Evolutionary conservation across 2,797 vertebrate species (phyloP).

Genomic region (Oceanodroma leucorhoa): DNA sequence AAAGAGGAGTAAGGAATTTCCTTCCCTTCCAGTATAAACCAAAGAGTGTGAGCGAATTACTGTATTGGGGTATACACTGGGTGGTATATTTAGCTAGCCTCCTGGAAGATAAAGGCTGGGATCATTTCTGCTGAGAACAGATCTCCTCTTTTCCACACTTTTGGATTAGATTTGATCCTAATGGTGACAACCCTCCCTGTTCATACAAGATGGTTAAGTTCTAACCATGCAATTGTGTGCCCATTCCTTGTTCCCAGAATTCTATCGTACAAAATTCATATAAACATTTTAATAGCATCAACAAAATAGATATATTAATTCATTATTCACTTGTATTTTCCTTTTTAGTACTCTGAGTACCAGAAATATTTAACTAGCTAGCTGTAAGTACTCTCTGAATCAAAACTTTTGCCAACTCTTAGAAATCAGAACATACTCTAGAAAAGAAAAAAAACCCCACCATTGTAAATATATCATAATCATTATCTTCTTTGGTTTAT

Average conservation of each 20-base stretch:
- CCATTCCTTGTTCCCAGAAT: background rate
- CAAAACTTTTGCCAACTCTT: background rate
- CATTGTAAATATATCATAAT: background rate
- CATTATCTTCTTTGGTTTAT: background rate
- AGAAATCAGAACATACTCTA: background rate
- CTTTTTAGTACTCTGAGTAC: background rate
- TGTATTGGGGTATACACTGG: rapidly evolving
- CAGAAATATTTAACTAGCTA: background rate
- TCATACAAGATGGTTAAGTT: background rate
- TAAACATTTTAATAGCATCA: background rate
- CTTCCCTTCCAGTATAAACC: rapidly evolving
- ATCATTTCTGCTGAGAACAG: background rate
- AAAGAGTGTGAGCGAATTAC: too few relatives aligned
- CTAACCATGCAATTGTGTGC: background rate
- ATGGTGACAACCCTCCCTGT: rapidly evolving
- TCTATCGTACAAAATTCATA: background rate
- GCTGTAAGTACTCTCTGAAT: background rate
- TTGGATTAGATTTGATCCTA: background rate
- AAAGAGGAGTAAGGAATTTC: background rate
- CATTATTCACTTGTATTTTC: background rate
- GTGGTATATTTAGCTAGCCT: rapidly evolving
- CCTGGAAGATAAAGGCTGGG: background rate
- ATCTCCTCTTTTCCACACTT: rapidly evolving
- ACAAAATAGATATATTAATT: background rate
- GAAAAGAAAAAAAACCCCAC: rapidly evolving